A percentile compares a stretch with the other conserved stretches of the same genome.
These are phyloP conservation scores for Tyrophagus putrescentiae DNA, from an alignment of 1,140 invertebrate species.

Conservation along the genomic window DNA sequence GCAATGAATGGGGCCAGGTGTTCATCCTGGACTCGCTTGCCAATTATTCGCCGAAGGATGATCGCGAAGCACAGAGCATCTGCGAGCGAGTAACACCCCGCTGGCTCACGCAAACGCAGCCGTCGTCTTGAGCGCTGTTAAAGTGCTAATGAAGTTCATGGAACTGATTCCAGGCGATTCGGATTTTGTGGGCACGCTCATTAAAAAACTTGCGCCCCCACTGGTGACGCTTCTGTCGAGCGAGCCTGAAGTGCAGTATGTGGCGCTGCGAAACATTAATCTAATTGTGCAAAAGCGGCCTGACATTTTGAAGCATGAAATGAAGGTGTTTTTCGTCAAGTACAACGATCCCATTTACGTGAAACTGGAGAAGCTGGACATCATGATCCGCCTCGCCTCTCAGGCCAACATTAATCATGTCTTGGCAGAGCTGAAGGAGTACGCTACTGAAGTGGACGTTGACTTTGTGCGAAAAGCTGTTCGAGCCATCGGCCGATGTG, in stretches of 20 bases:
- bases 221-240: slow-evolving; percentile 92
- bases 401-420: slow-evolving; percentile 98
- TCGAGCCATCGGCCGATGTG: slow-evolving; percentile 92
- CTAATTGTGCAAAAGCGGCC: slow-evolving; percentile 97
- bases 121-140: slow-evolving; percentile 96
- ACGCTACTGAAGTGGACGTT: slow-evolving; percentile 98
- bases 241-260: slow-evolving; percentile 97
- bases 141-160: slow-evolving; percentile 93
- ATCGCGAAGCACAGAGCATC: slow-evolving; percentile 96
- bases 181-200: slow-evolving; percentile 83
- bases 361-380: slow-evolving; percentile 96
- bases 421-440: slow-evolving; percentile 95
- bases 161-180: slow-evolving; percentile 80
- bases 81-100: slow-evolving; percentile 91
- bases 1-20: slow-evolving; percentile 96
- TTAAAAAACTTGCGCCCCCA: slow-evolving; percentile 95
- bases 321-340: slow-evolving; percentile 99
- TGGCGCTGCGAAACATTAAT: slow-evolving; percentile 95
- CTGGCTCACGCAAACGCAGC: slow-evolving; percentile 98
- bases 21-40: slow-evolving; percentile 96
- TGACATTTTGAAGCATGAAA: slow-evolving; percentile 98
- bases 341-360: slow-evolving; percentile 99
- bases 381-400: slow-evolving; percentile 96
- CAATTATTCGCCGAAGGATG: slow-evolving; percentile 92
- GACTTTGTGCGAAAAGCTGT: slow-evolving; percentile 98